Base-by-base conservation (phyloP, 2,797 vertebrate genomes). In the Avahi laniger region DNA sequence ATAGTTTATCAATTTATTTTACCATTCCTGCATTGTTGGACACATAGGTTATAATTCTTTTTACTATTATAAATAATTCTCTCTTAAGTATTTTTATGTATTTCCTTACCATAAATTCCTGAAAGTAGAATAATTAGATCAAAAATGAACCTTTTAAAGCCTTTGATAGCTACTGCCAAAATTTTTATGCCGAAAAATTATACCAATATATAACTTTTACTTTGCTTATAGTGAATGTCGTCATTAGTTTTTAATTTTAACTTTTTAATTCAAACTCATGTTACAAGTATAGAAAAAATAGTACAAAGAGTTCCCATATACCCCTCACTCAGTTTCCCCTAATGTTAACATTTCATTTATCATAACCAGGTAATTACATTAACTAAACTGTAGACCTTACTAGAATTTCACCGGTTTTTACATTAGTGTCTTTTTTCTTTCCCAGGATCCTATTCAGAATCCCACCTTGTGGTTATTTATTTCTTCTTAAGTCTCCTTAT, bases 31-130 rank as follows among this genome's bases (percentile, higher is more conserved):
- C 12, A 43, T 91, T 95, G 54, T 95, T 89, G 48, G 48, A 63
- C 52, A 73, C 73, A 78, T 0, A 80, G 24, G 24, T 75, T 92
- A 69, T 79, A 35, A 14, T 50, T 46, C 50, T 75, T 89, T 89
- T 86, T 41, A n/a, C 84, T 95, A 18, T 79, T 82, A 87, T 52
- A 91, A 88, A 46, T 43, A 86, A 65, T 80, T 93, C 20, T 82
- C 18, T 18, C 78, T 43, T 89, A 70, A 83, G 79, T 33, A 73
- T 30, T 94, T 91, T 86, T 1, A 76, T 79, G 11, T 59, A 59
- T 28, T 96, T 93, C 35, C 26, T 57, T 70, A 61, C 28, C 38
- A 57, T 93, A 80, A 59, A 83, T 83, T 94, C 69, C 89, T 92
- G 50, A 82, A 91, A 85, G 18, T 78, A 52, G 35, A 85, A 52